Evolutionary conservation across 2,888 invertebrate genomes (phyloP).

Genomic region (Dicyrtoma fusca): DNA sequence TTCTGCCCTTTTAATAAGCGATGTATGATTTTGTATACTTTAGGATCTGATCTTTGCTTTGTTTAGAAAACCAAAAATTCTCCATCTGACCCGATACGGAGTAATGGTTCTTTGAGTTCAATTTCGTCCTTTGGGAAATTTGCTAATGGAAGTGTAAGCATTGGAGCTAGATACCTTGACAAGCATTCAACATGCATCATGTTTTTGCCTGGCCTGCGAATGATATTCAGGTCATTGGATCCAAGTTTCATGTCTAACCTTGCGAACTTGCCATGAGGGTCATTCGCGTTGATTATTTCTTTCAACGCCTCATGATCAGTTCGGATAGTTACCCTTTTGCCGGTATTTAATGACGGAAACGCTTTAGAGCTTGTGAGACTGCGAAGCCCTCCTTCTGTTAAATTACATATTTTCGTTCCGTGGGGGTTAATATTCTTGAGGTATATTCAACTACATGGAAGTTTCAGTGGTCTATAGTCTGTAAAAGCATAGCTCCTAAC

Average conservation of each 20-base stretch:
- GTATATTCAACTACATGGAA: slow-evolving; percentile 40
- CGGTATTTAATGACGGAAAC: slow-evolving; percentile 60
- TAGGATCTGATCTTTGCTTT: neutral
- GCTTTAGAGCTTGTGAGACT: slow-evolving; percentile 58
- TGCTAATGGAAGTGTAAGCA: neutral
- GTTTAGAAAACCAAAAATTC: neutral
- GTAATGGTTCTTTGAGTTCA: neutral
- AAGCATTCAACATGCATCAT: slow-evolving; percentile 60
- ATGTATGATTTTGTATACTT: neutral
- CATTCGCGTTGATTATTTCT: slow-evolving; percentile 60
- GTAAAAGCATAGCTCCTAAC: slow-evolving; percentile 48
- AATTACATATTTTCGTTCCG: slow-evolving; percentile 59
- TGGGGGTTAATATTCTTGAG: slow-evolving; percentile 42
- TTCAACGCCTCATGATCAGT: slow-evolving; percentile 62
- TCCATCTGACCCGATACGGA: neutral
- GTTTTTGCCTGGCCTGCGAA: slow-evolving; percentile 59
- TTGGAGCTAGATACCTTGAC: slow-evolving; percentile 49
- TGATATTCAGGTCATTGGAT: slow-evolving; percentile 58
- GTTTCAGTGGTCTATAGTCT: slow-evolving; percentile 41
- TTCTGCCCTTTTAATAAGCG: neutral
- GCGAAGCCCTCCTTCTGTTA: slow-evolving; percentile 60
- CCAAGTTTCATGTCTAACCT: slow-evolving; percentile 61
- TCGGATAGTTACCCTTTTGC: slow-evolving; percentile 57
- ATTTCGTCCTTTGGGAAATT: neutral
- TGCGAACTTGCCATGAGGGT: slow-evolving; percentile 59